Base-by-base conservation (phyloP, 2,888 invertebrate species). In the Morpho helenor region DNA sequence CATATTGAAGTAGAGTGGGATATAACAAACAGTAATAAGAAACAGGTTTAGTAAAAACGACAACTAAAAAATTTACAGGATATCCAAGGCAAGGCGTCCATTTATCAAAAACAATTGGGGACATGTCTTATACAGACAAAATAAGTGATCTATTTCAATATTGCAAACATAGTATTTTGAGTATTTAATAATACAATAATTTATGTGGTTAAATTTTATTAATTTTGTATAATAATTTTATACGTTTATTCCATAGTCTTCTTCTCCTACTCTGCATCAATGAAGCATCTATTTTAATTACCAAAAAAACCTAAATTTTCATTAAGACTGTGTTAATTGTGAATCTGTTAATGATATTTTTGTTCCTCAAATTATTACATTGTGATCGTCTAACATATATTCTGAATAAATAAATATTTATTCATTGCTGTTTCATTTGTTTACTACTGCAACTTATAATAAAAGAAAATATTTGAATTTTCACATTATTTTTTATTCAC, bases 221-320 rank as follows among this genome's bases (percentile, higher is more conserved):
- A 3, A 31, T 31, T 31, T 5, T 5, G 5, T 31, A 31, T 5
- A 2, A 31, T 31, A 31, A 2, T 31, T 31, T 31, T 31, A 16
- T 16, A 31, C 31, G 3, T 31, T 31, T 31, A 31, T 31, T 31
- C 3, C 31, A 31, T 31, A 31, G 6, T 45, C 8, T 2, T 23
- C 7, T 22, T 46, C 8, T 48, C 39, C 48, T 9, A 31, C 39
- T 48, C 31, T 48, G 48, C 31, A 31, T 31, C n/a, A 48, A 39
- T 31, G 31, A 31, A 5, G 31, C 31, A 5, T 31, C 31, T 31
- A 31, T 31, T 31, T 31, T 31, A 48, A 48, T 48, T 39, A n/a
- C n/a, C n/a, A n/a, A 48, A n/a, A 7, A 7, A n/a, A 22, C 7
- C 48, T 56, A 50, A 64, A 68, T 64, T 69, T 68, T 59, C 66